These are phyloP conservation scores for Nasonia vitripennis DNA, from an alignment of 1,140 invertebrate species.

Conservation along the genomic window DNA sequence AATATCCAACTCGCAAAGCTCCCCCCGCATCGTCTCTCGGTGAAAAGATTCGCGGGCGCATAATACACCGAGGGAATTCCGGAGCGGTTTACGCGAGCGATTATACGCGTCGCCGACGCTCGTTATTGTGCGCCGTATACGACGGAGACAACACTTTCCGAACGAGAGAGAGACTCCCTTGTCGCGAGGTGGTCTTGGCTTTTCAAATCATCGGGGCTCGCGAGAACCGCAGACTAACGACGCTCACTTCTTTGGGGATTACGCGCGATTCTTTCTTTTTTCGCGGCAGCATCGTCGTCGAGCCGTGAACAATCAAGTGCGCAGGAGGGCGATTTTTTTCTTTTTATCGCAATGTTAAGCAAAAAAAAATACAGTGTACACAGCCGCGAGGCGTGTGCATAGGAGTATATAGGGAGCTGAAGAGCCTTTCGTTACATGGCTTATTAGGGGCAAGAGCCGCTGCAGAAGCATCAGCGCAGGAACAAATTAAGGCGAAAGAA, in stretches of 20 bases:
- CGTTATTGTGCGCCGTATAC: not conserved
- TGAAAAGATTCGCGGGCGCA: not conserved
- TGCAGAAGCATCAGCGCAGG: not conserved
- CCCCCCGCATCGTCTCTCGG: not conserved
- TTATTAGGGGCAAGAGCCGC: not conserved
- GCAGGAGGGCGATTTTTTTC: too few relatives aligned
- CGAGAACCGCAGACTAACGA: not conserved
- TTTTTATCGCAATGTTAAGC: too few relatives aligned
- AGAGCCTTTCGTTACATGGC: not conserved
- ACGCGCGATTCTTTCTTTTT: too few relatives aligned
- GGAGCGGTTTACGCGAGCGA: not conserved
- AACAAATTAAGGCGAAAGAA: constrained; percentile 2
- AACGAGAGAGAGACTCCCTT: not conserved
- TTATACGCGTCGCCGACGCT: not conserved
- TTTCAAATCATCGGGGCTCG: not conserved
- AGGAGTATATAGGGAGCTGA: too few relatives aligned
- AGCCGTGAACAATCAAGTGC: too few relatives aligned
- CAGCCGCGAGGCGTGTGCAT: too few relatives aligned
- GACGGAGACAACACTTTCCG: not conserved
- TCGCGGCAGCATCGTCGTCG: too few relatives aligned
- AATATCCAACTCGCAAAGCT: not conserved
- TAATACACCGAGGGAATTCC: not conserved
- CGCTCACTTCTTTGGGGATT: too few relatives aligned
- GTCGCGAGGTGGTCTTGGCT: not conserved
- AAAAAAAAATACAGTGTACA: too few relatives aligned